Conservation (phyloP, 2,888 invertebrate genomes). For the Xanthorhoe spadicearia region DNA sequence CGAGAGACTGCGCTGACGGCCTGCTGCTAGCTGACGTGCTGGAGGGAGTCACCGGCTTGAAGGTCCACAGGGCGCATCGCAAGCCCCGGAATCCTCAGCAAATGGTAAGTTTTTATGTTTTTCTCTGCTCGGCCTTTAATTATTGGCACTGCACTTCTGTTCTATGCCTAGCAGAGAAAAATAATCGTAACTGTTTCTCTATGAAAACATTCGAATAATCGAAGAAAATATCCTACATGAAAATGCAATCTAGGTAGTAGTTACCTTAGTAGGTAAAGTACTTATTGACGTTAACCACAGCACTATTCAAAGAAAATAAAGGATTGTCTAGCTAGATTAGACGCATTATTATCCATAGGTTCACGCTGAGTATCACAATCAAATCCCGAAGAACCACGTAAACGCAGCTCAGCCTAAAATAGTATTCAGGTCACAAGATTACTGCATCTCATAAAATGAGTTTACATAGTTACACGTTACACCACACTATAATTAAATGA, state of each 20-base stretch:
- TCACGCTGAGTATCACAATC: neutral
- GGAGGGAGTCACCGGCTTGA: slow-evolving; percentile 93
- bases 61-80: slow-evolving; percentile 88
- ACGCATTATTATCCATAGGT: too few species aligned
- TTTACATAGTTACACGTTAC: slow-evolving; percentile 31
- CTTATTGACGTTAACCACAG: neutral
- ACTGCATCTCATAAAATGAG: slow-evolving; percentile 42
- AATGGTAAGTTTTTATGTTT: slow-evolving; percentile 90
- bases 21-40: slow-evolving; percentile 96
- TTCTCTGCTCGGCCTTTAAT: too few species aligned
- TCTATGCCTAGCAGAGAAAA: too few species aligned
- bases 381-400: slow-evolving; percentile 26
- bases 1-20: slow-evolving; percentile 96
- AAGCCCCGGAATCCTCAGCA: slow-evolving; percentile 95
- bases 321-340: neutral
- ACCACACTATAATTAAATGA: slow-evolving; percentile 44
- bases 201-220: too few species aligned
- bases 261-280: too few species aligned
- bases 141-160: too few species aligned
- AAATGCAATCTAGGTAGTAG: too few species aligned
- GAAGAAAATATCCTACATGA: too few species aligned
- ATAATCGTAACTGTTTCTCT: too few species aligned
- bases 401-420: slow-evolving; percentile 31
- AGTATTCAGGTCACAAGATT: slow-evolving; percentile 41
- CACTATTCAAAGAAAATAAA: neutral